Base-by-base conservation (phyloP, 2,888 invertebrate genomes). In the Brachyopa scutellaris region DNA sequence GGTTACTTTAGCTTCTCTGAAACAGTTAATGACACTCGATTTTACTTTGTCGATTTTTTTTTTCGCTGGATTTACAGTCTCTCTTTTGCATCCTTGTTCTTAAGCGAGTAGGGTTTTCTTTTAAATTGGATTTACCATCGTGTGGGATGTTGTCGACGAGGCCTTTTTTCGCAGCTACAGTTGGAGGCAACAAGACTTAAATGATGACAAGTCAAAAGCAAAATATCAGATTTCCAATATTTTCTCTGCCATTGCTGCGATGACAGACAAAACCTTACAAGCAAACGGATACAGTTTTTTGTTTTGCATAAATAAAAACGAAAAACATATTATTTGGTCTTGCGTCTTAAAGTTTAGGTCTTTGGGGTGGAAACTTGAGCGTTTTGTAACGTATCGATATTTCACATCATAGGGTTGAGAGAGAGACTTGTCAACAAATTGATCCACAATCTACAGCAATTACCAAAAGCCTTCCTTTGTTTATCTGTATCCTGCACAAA, bases 1-100 rank as follows among this genome's bases (percentile, higher is more conserved):
- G 74, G 80, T 80, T 80, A 59, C 59, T 70, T 80, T 69, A 59
- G 76, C 76, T 69, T 62, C 47, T 57, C 21, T 40, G 80, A 57
- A 69, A 57, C 51, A 74, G 76, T 62, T 74, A 80, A 74, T 80
- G 74, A 64, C 74, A 80, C 74, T 79, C 62, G 67, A 67, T 67
- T 80, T 57, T 55, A 55, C 33, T 62, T 47, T 55, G 61, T 53
- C 29, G 2, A 42, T 47, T 23, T 29, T 38, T 6, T 19, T 38
- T 29, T 7, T 19, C 17, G 13, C 26, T 66, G 57, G 23, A 59
- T 67, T 74, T 66, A 11, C 23, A 47, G 70, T 64, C 40, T 53
- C 45, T 66, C 21, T 51, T 66, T 79, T 13, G 15, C 51, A 45
- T 66, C 51, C 36, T 73, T 64, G 57, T 57, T 59, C 13, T 53